Conservation (phyloP, 2,888 invertebrate species). For the Dasysyrphus tricinctus region DNA sequence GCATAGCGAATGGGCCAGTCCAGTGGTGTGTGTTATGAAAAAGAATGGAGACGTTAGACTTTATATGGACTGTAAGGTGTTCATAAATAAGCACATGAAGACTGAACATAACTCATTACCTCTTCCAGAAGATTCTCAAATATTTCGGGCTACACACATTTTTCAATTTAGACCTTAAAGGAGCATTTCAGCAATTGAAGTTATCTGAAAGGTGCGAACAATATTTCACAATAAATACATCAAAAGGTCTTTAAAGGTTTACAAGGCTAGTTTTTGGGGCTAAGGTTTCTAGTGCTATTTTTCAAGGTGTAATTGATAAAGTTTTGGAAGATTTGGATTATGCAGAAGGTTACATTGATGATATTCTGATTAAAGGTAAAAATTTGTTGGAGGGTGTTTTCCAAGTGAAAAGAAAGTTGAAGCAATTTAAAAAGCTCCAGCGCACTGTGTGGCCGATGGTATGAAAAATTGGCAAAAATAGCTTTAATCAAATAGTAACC, state of each 20-base stretch:
- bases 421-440: conserved; percentile 27
- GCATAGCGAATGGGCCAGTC: conserved; percentile 29
- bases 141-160: neutral
- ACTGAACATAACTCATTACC: conserved; percentile 37
- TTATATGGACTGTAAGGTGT: conserved; percentile 37
- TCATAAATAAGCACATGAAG: conserved; percentile 33
- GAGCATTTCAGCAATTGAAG: neutral
- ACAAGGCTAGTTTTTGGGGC: conserved; percentile 4
- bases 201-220: neutral
- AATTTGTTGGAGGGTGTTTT: neutral
- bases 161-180: neutral
- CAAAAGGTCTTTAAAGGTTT: conserved; percentile 3
- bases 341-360: neutral
- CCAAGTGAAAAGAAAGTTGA: conserved; percentile 32
- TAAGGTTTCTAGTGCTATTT: neutral
- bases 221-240: neutral
- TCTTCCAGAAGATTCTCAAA: conserved; percentile 22
- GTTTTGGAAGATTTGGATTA: neutral
- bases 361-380: neutral
- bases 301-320: conserved; percentile 22
- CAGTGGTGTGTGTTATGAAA: conserved; percentile 14
- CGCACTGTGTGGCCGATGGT: too few relatives aligned
- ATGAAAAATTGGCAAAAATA: too few relatives aligned
- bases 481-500: too few relatives aligned
- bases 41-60: conserved; percentile 30